A percentile compares a stretch with the other conserved stretches of the same genome.
Evolutionary conservation across 2,113 vertebrate genomes (phyloP).

Genomic region (Aspidoscelis tigris): DNA sequence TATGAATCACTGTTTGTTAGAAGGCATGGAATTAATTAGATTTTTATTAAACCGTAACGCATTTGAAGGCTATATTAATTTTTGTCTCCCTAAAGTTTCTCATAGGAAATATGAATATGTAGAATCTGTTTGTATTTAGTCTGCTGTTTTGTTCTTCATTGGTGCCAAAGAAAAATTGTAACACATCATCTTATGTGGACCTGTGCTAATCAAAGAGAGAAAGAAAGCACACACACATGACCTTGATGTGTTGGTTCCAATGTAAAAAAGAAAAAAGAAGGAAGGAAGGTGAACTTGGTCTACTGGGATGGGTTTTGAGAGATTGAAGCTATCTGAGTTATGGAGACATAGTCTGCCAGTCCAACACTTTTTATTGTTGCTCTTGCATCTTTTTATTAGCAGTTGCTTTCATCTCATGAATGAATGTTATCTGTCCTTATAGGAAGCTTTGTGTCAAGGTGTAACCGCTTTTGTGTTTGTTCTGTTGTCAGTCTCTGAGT

Average conservation of each 20-base stretch:
- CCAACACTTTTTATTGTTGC: not conserved
- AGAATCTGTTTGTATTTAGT: too few relatives aligned
- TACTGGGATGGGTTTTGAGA: not conserved
- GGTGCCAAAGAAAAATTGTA: not conserved
- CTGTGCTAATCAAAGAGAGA: too few relatives aligned
- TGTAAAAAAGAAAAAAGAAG: not conserved
- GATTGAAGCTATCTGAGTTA: not conserved
- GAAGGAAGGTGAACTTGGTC: not conserved
- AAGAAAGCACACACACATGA: not conserved
- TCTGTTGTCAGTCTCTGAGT: conserved; percentile 4
- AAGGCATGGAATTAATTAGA: not conserved
- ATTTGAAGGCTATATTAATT: too few relatives aligned
- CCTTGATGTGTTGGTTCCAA: not conserved
- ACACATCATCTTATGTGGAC: not conserved
- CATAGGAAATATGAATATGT: too few relatives aligned
- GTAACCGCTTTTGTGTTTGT: not conserved
- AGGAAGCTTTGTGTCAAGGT: conserved; percentile 3
- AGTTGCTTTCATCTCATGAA: not conserved
- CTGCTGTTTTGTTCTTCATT: not conserved
- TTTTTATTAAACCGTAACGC: not conserved
- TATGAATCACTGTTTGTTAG: not conserved
- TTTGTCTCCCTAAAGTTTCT: too few relatives aligned
- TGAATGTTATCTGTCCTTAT: conserved; percentile 24
- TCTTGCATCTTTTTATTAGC: not conserved
- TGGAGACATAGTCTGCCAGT: not conserved